Percentiles rank a stretch among this genome's conserved stretches.
Evolutionary conservation across 2,797 vertebrate species (phyloP).

Genomic region (Syndactyla subalaris): DNA sequence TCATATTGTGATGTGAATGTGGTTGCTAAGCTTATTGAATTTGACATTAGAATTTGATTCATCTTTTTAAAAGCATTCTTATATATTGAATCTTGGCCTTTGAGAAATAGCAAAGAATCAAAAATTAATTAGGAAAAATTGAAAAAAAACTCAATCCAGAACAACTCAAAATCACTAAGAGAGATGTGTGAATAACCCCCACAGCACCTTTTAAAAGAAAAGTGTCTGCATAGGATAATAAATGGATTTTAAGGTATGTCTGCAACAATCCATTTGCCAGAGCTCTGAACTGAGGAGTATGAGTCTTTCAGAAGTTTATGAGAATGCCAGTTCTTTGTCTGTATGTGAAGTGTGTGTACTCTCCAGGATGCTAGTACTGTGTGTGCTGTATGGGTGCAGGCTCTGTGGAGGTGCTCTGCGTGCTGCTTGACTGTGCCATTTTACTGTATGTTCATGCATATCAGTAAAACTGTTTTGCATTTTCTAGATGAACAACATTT

Average conservation of each 20-base stretch:
- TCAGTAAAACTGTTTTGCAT: not conserved
- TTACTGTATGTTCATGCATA: not conserved
- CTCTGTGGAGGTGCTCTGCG: not conserved
- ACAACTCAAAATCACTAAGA: not conserved
- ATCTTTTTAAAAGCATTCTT: slow-evolving; percentile 53
- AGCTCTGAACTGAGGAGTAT: not conserved
- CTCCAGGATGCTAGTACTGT: not conserved
- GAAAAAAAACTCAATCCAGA: not conserved
- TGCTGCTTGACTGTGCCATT: rapidly evolving
- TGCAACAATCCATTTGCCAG: not conserved
- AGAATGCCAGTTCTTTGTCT: not conserved
- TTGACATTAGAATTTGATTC: slow-evolving; percentile 55
- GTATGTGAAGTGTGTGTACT: not conserved
- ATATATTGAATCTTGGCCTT: slow-evolving; percentile 53
- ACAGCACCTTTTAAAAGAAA: not conserved
- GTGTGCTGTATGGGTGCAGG: not conserved
- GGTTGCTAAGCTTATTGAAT: slow-evolving; percentile 49
- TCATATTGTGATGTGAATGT: slow-evolving; percentile 31
- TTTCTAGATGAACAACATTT: not conserved
- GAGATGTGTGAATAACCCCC: not conserved
- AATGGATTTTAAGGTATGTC: not conserved
- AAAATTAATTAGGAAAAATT: slow-evolving; percentile 3
- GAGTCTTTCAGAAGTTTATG: not conserved
- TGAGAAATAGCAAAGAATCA: slow-evolving; percentile 36
- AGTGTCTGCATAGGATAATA: not conserved